Percentiles rank a stretch among this genome's conserved stretches.
These are phyloP conservation scores for Alviniconcha marisindica DNA, from an alignment of 1,140 invertebrate species.

Conservation along the genomic window DNA sequence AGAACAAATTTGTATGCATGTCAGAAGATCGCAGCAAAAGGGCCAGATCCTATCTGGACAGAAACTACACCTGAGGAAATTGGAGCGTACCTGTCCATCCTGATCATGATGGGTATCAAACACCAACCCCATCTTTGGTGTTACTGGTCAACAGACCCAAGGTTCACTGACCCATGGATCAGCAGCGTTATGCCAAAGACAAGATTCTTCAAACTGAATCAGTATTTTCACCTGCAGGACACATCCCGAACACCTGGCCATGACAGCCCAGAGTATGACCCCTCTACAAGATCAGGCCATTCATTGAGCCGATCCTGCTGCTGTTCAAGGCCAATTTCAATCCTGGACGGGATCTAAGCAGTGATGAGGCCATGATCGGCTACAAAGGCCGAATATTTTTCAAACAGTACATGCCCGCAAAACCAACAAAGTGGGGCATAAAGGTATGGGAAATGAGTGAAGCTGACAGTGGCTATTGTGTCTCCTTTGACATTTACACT, in stretches of 20 bases:
- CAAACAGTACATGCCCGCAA: slow-evolving; percentile 6
- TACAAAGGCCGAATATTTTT: not conserved
- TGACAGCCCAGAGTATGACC: not conserved
- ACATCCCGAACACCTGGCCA: not conserved
- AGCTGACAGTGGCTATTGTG: not conserved
- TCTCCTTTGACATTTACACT: slow-evolving; percentile 3
- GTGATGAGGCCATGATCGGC: not conserved
- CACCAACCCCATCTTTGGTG: not conserved
- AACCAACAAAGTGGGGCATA: slow-evolving; percentile 8
- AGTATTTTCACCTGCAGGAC: not conserved
- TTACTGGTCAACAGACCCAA: not conserved
- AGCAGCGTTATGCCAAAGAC: not conserved
- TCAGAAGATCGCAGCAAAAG: not conserved
- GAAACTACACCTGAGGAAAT: slow-evolving; percentile 1
- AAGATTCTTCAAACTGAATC: slow-evolving; percentile 1
- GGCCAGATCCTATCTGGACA: not conserved
- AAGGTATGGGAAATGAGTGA: slow-evolving; percentile 21
- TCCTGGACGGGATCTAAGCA: slow-evolving; percentile 6
- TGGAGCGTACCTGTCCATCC: not conserved
- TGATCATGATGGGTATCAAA: not conserved
- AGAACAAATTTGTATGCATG: not conserved
- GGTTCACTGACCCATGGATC: not conserved
- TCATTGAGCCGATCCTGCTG: not conserved
- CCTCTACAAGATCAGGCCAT: not conserved
- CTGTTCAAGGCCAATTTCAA: not conserved